Evolutionary conservation across 2,888 invertebrate species (phyloP).

Genomic region (Xanthorhoe spadicearia): DNA sequence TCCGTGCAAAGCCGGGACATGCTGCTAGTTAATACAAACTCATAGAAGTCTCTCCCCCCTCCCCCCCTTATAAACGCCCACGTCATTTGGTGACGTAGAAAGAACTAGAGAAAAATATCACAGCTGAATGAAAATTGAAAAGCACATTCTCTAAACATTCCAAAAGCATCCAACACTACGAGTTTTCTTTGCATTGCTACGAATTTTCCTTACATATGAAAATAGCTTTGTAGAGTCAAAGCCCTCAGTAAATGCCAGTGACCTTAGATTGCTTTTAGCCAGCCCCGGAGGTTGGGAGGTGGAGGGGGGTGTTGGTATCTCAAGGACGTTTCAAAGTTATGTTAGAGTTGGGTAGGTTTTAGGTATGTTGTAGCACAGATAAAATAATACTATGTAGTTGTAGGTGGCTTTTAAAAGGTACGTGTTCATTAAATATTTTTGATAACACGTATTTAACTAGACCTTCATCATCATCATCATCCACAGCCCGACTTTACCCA

Average conservation of each 20-base stretch:
- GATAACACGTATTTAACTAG: too few relatives aligned
- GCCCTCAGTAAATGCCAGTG: slow-evolving; percentile 15
- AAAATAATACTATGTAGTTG: too few relatives aligned
- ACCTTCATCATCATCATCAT: too few relatives aligned
- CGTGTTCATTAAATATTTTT: too few relatives aligned
- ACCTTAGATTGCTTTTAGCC: slow-evolving; percentile 26
- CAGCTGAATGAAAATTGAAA: too few relatives aligned
- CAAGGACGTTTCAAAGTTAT: slow-evolving; percentile 25
- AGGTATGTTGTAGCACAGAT: background rate
- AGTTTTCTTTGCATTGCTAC: slow-evolving; percentile 20
- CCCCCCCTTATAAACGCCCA: too few relatives aligned
- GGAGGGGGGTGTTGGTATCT: slow-evolving; percentile 14
- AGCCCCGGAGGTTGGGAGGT: slow-evolving; percentile 7
- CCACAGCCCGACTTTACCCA: too few relatives aligned
- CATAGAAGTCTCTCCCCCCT: too few relatives aligned
- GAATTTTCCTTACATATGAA: background rate
- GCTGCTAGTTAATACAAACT: too few relatives aligned
- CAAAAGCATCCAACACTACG: slow-evolving; percentile 11
- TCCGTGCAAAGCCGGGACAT: too few relatives aligned
- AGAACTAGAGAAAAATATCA: too few relatives aligned
- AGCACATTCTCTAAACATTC: background rate
- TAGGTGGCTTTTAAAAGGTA: background rate
- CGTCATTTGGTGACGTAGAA: too few relatives aligned
- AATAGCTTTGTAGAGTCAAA: slow-evolving; percentile 2
- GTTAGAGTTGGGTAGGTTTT: background rate